Base-by-base conservation (phyloP, 2,797 vertebrate species). In the Knipowitschia caucasica region DNA sequence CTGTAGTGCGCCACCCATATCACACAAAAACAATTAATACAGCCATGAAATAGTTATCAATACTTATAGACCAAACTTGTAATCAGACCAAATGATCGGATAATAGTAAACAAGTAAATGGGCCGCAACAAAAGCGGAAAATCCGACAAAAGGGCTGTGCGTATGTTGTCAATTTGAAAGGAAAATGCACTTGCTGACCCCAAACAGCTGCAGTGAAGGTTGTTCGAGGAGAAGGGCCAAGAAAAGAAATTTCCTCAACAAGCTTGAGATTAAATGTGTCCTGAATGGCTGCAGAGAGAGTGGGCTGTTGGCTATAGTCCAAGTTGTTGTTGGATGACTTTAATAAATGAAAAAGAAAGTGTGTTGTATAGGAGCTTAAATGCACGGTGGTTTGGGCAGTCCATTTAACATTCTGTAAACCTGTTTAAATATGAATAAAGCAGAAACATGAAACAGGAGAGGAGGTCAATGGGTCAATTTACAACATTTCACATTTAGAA, bases 181-280 rank as follows among this genome's bases (percentile, higher is more conserved):
- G 62, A 53, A 70, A 77, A 78, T 60, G 46, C 67, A 77, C 69
- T 72, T 61, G 69, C 65, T 58, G 64, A 65, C 62, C 67, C 75
- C 75, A 82, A 80, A 54, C 83, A 85, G 73, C 80, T 85, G 81
- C 68, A 68, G 75, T 15, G 1, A 69, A 77, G 61, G 62, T 53
- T 74, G 67, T 81, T 76, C 63, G 1, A 25, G 1, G 56, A 64
- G 61, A 31, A 49, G 3, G 61, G 75, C 77, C 83, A 83, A 77
- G 68, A 62, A 62, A 56, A 56, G 56, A 69, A 42, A 31, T 24
- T 56, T 60, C 25, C 66, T 70, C 67, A 71, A 65, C 68, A 67
- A 68, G 62, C 58, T 65, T 62, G 53, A 36, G 62, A 59, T 73
- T 50, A 58, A 20, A 47, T 51, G 43, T 51, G 53, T 61, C 33